These are phyloP conservation scores for Phaedon cochleariae DNA, from an alignment of 2,888 invertebrate genomes.

Conservation along the genomic window DNA sequence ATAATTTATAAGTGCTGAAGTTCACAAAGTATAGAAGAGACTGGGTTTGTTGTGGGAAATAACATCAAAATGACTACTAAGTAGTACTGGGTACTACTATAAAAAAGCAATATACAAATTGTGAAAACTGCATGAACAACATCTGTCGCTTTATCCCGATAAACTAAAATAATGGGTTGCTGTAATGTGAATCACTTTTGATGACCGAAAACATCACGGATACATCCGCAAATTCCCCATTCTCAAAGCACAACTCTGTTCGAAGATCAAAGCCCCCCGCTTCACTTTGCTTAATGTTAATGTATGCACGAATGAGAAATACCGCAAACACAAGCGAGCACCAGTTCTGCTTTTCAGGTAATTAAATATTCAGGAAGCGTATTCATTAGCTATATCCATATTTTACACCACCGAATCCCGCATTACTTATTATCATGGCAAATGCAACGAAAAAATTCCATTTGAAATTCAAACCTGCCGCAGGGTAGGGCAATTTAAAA, in stretches of 20 bases:
- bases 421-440: constrained; percentile 24
- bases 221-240: neutral
- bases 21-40: too few relatives aligned
- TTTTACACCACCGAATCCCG: constrained; percentile 27
- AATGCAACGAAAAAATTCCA: constrained; percentile 24
- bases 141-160: too few relatives aligned
- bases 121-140: too few relatives aligned
- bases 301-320: constrained; percentile 54
- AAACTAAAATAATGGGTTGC: too few relatives aligned
- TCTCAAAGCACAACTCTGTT: constrained; percentile 46
- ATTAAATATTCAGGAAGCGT: constrained; percentile 51
- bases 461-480: constrained; percentile 20
- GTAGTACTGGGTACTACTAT: too few relatives aligned
- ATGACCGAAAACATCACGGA: neutral
- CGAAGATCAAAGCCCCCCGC: constrained; percentile 56
- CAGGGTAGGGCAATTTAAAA: neutral
- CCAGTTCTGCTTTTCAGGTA: constrained; percentile 49
- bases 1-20: too few relatives aligned
- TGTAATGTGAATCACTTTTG: neutral
- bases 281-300: constrained; percentile 56
- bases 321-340: constrained; percentile 42
- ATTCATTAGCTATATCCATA: constrained; percentile 31
- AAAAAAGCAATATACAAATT: too few relatives aligned
- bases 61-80: too few relatives aligned
- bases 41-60: too few relatives aligned